These are phyloP conservation scores for Siderastrea radians DNA, from an alignment of 92 coral and sea anemone species.

Conservation along the genomic window DNA sequence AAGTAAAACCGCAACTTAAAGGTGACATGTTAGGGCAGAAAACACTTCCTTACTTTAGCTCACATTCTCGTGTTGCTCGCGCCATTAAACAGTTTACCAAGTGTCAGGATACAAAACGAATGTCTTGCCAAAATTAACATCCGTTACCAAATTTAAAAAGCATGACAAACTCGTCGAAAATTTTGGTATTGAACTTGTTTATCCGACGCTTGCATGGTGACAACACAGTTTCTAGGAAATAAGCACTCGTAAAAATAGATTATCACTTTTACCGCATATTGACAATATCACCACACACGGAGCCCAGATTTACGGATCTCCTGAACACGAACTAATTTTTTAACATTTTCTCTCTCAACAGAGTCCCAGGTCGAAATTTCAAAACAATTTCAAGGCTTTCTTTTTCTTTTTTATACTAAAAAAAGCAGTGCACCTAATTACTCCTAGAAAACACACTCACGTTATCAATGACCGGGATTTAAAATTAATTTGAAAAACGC, in stretches of 20 bases:
- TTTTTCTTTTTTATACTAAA: too few species aligned
- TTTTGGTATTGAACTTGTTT: background rate
- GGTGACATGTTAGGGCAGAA: background rate
- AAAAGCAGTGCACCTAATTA: too few species aligned
- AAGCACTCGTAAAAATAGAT: background rate
- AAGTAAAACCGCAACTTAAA: background rate
- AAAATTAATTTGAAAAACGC: too few species aligned
- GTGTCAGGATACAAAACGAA: background rate
- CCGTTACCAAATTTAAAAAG: background rate
- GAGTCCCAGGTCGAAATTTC: too few species aligned
- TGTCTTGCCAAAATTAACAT: background rate
- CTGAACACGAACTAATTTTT: too few species aligned
- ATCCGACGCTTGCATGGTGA: background rate
- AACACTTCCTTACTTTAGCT: background rate
- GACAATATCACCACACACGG: background rate
- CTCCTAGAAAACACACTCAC: too few species aligned
- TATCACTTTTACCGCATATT: background rate
- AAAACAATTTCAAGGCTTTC: too few species aligned
- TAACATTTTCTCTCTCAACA: too few species aligned
- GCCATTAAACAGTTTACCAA: background rate
- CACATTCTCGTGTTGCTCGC: background rate
- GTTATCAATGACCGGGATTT: too few species aligned
- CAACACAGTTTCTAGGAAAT: constrained; percentile 11
- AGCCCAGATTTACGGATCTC: background rate
- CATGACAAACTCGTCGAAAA: background rate